Base-by-base conservation (phyloP, 2,113 vertebrate genomes). In the Corvus moneduloides region DNA sequence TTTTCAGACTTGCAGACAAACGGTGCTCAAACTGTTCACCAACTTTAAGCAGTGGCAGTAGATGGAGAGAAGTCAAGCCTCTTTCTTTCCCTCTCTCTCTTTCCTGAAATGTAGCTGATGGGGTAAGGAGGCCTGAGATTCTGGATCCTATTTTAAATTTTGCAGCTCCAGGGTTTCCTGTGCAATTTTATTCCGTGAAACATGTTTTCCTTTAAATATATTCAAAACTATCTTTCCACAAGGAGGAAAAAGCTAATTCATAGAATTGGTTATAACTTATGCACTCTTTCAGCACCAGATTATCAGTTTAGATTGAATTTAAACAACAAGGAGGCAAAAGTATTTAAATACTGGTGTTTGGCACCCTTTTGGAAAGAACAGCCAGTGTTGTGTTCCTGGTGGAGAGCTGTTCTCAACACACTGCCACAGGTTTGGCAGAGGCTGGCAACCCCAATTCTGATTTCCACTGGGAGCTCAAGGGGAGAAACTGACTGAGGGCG, bases 401-500 rank as follows among this genome's bases (percentile, higher is more conserved):
- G 54, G 35, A 66, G 5, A 62, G 2, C 4, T 58, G 41, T 32
- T 84, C 48, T 33, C 41, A 18, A 8, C 26, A 10, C 15, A 26
- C 13, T 54, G 23, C 10, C 12, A 52, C 23, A 33, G 9, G 4
- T 59, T 41, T 48, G 33, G 2, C 32, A 49, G 4, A 37, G 27
- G 12, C 7, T 67, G 56, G 30, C 4, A 84, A 14, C 7, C 11
- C 3, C 15, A n/a, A 0, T 43, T 41, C 32, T 15, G 12, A 18
- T 51, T 82, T 89, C 26, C 13, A 30, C 6, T 32, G 24, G 28
- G 6, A 37, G 5, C 4, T 76, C 20, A 44, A n/a, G 44, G 44
- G 78, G 6, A 59, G 23, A 43, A 79, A 22, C 0, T 0, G 1
- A 16, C 17, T 37, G 22, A 46, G 3, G 23, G 11, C 41, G 7